Evolutionary conservation across 2,888 invertebrate genomes (phyloP).

Genomic region (Agelastica alni): DNA sequence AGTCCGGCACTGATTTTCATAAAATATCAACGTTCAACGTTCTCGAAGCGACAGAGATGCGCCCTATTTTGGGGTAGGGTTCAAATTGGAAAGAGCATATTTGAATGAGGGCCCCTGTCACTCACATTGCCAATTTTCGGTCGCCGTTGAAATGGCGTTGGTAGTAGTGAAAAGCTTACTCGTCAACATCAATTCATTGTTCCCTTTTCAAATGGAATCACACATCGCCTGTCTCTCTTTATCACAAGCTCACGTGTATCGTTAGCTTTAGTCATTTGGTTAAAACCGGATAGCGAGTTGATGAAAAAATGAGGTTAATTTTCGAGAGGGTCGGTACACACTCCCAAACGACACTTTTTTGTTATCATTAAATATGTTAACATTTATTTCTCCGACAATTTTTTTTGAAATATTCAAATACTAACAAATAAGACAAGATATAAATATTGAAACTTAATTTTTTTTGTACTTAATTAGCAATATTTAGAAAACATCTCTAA

Average conservation of each 20-base stretch:
- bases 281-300: conserved; percentile 13
- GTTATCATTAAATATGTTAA: too few relatives aligned
- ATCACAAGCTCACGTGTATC: not conserved
- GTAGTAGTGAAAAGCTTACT: conserved; percentile 11
- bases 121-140: conserved; percentile 28
- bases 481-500: too few relatives aligned
- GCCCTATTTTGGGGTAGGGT: conserved; percentile 15
- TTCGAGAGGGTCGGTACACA: not conserved
- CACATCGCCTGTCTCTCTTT: not conserved
- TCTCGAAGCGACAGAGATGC: conserved; percentile 6
- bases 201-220: conserved; percentile 13
- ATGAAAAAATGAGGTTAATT: conserved; percentile 17
- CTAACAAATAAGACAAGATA: too few relatives aligned
- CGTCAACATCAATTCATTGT: conserved; percentile 11
- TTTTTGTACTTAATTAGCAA: too few relatives aligned
- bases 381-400: too few relatives aligned
- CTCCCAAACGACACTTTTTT: too few relatives aligned
- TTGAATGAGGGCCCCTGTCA: conserved; percentile 23
- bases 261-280: conserved; percentile 1
- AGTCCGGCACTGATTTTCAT: not conserved
- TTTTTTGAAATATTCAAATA: too few relatives aligned
- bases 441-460: too few relatives aligned
- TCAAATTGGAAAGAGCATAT: conserved; percentile 12
- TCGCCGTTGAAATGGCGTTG: conserved; percentile 29
- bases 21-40: not conserved